Base-by-base conservation (phyloP, 2,113 vertebrate species). In the Xiphophorus maculatus region DNA sequence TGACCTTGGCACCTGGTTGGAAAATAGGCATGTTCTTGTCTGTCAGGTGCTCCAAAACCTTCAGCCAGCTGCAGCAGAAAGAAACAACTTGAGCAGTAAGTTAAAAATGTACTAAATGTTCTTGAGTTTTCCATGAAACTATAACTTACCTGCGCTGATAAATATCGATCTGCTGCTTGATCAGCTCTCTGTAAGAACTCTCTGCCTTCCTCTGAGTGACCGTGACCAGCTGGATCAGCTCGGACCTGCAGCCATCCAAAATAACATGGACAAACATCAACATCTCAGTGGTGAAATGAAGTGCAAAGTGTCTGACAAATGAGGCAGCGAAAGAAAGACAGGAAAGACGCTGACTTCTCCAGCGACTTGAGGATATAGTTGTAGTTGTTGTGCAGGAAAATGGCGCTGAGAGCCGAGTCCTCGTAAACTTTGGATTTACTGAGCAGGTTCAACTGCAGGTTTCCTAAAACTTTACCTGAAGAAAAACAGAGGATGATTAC, bases 371-470 rank as follows among this genome's bases (percentile, higher is more conserved):
- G 95, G 90, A 97, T 99, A 92, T 99, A 99, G 94, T 99, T 99
- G 93, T 99, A 99, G 93, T 98, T 99, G 94, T 99, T 99, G 92
- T 98, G 97, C 44, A 99, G 95, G 86, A 99, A 99, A 77, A 99
- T 95, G 82, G 97, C 97, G 6, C 97, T 96, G 87, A 99, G 93
- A 8, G 97, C 98, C 0, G 94, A 93, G 62, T 99, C 97, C 89
- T 99, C 98, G 19, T 99, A 99, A 84, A 99, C 97, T 87, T 98
- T 99, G 85, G 97, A 97, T 86, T 99, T 99, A 75, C 96, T 98
- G 75, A 98, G 96, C 70, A 99, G 93, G 81, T 99, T 99, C 10
- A 99, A 91, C 92, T 99, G 97, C 77, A 99, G 89, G 92, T 99
- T 99, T n/a, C 98, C 98, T 73, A 99, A 82, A 25, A 99, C 97